Evolutionary conservation across 2,888 invertebrate species (phyloP).

Genomic region (Ametastegia equiseti): DNA sequence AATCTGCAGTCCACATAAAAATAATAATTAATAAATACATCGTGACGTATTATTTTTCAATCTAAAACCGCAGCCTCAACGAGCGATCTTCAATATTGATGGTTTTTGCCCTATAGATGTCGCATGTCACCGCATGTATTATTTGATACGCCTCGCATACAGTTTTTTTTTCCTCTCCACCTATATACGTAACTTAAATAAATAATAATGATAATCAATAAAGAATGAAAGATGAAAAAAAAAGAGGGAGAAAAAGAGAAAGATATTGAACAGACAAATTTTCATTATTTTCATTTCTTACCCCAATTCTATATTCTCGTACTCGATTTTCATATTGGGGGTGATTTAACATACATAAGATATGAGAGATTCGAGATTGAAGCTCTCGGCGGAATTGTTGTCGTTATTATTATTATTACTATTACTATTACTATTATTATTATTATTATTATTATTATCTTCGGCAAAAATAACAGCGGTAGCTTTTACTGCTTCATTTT

Average conservation of each 20-base stretch:
- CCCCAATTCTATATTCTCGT: neutral
- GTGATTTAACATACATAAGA: too few species aligned
- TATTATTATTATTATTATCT: too few species aligned
- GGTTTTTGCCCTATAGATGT: slow-evolving; percentile 42
- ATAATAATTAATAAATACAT: neutral
- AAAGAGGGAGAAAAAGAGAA: too few species aligned
- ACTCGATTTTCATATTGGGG: too few species aligned
- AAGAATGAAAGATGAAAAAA: too few species aligned
- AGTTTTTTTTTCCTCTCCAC: neutral
- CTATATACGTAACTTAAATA: neutral
- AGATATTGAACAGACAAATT: too few species aligned
- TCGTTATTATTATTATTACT: too few species aligned
- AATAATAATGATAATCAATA: slow-evolving; percentile 46
- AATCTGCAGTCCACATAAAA: neutral
- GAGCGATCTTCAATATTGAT: slow-evolving; percentile 44
- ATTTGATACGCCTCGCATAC: neutral
- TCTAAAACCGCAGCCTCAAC: neutral
- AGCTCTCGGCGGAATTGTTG: neutral
- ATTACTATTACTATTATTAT: too few species aligned
- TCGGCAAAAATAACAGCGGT: too few species aligned
- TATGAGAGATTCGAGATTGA: neutral
- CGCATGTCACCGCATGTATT: slow-evolving; percentile 25
- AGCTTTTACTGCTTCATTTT: neutral
- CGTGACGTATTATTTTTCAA: neutral
- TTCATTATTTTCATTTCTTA: too few species aligned